These are phyloP conservation scores for Myotis vivesi DNA, from an alignment of 2,797 vertebrate species.

Conservation along the genomic window DNA sequence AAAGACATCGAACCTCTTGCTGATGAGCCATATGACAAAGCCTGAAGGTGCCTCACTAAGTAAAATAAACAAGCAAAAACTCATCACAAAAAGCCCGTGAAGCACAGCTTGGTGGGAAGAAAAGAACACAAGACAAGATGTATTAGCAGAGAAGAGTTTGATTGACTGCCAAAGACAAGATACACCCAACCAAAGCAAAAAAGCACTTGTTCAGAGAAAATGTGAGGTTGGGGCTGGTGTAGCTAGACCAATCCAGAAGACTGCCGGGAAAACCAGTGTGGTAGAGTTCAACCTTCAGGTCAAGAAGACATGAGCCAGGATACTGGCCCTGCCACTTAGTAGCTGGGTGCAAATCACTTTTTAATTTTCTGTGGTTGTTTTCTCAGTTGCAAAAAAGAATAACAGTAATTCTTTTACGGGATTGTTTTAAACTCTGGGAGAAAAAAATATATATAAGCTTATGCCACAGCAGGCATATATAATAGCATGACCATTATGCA, in stretches of 20 bases:
- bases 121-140: not conserved
- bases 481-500: not conserved
- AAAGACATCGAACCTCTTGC: not conserved
- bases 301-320: not conserved
- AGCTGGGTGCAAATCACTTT: not conserved
- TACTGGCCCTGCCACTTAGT: not conserved
- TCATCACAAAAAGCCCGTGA: not conserved
- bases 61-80: constrained; percentile 1
- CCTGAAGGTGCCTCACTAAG: not conserved
- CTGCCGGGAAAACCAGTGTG: not conserved
- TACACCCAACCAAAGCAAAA: not conserved
- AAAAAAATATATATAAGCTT: not conserved
- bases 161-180: not conserved
- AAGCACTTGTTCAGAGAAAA: not conserved
- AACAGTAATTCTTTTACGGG: not conserved
- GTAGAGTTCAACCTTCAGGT: not conserved
- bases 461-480: not conserved
- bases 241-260: not conserved
- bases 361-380: not conserved
- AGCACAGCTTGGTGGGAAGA: not conserved
- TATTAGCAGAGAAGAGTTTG: not conserved
- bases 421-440: not conserved
- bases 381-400: not conserved
- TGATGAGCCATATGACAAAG: not conserved
- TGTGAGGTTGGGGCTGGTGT: not conserved